A percentile compares a stretch with the other conserved stretches of the same genome.
Evolutionary conservation across 2,888 invertebrate genomes (phyloP).

Genomic region (Syritta pipiens): DNA sequence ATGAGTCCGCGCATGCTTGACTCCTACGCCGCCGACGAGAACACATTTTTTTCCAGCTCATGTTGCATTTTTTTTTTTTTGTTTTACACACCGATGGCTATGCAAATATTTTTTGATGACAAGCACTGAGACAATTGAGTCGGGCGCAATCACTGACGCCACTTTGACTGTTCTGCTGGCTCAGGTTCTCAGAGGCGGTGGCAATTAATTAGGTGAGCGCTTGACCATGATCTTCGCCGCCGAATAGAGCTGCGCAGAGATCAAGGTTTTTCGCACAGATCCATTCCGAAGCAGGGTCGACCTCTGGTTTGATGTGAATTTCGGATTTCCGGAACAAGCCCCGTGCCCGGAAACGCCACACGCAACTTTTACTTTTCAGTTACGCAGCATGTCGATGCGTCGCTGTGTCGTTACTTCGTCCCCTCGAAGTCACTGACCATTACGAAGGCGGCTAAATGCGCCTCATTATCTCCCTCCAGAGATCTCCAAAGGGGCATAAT

Average conservation of each 20-base stretch:
- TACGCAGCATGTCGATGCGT: neutral
- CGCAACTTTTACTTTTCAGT: conserved; percentile 35
- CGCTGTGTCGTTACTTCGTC: neutral
- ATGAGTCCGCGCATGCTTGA: conserved; percentile 23
- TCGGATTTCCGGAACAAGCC: neutral
- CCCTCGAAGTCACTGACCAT: conserved; percentile 7
- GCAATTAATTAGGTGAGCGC: conserved; percentile 33
- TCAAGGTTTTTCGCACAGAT: conserved; percentile 26
- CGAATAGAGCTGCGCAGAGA: conserved; percentile 1
- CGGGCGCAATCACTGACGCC: conserved; percentile 30
- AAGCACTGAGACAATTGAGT: conserved; percentile 32
- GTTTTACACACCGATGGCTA: conserved; percentile 47
- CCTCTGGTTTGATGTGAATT: neutral
- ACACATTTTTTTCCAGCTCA: no score
- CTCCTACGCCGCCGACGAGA: conserved; percentile 22
- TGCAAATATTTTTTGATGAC: conserved; percentile 65
- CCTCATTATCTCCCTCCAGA: conserved; percentile 8
- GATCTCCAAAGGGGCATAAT: conserved; percentile 1
- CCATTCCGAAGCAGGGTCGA: no score
- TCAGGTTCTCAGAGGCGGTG: conserved; percentile 26
- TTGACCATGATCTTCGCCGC: conserved; percentile 48
- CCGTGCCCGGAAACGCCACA: conserved; percentile 39
- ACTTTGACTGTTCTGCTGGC: conserved; percentile 35
- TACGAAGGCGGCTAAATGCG: conserved; percentile 12
- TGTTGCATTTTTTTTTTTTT: neutral